Conservation (phyloP, 1,140 invertebrate genomes). For the Heliconius hermathena region DNA sequence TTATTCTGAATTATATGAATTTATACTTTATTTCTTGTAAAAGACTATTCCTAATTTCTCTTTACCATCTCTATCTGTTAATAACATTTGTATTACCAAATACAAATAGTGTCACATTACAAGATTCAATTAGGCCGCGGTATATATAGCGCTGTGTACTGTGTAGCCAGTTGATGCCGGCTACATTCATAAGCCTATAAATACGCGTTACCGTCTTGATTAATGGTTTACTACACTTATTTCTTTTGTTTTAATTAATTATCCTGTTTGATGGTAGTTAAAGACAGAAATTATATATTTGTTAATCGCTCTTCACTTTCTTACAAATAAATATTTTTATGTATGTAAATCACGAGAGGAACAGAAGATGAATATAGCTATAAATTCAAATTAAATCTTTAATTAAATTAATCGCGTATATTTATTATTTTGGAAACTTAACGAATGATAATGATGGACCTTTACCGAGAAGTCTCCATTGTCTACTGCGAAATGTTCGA, state of each 20-base stretch:
- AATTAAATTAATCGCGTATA: no score
- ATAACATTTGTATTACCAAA: conserved; percentile 8
- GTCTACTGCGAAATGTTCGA: no score
- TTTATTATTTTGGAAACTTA: no score
- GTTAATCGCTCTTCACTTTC: no score
- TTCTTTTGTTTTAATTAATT: background rate
- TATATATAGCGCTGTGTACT: conserved; percentile 22
- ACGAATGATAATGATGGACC: no score
- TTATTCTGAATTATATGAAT: background rate
- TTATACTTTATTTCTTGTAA: background rate
- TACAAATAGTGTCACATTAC: conserved; percentile 32
- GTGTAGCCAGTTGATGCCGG: background rate
- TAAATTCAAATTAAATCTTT: no score
- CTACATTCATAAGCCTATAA: conserved; percentile 13
- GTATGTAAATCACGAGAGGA: background rate
- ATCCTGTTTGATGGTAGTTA: no score
- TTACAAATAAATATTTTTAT: no score
- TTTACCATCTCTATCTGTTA: background rate
- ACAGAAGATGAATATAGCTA: background rate
- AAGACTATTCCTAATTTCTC: background rate
- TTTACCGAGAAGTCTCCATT: no score
- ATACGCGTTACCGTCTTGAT: background rate
- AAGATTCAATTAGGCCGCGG: conserved; percentile 29
- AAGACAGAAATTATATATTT: no score
- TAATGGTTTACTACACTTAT: background rate